These are phyloP conservation scores for Punctoribates punctum DNA, from an alignment of 2,888 invertebrate genomes.

Conservation along the genomic window DNA sequence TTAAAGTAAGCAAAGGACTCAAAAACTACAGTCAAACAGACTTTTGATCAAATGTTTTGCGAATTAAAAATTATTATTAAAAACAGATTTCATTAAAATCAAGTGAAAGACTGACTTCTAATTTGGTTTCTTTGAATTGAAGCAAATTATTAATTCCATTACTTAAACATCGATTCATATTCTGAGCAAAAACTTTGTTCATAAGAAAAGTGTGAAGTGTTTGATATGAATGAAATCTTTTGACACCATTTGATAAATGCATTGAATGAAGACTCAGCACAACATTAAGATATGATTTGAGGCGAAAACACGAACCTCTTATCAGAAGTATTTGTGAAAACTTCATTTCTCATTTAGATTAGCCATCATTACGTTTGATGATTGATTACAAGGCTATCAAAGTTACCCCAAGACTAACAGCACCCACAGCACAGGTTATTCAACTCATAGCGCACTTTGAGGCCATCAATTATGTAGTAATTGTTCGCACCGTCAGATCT, in stretches of 20 bases:
- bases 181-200: not conserved
- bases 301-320: not conserved
- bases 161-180: too few species aligned
- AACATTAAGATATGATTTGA: not conserved
- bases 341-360: conserved; percentile 20
- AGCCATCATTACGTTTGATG: not conserved
- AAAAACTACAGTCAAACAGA: too few species aligned
- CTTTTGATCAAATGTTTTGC: too few species aligned
- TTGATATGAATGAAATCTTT: not conserved
- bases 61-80: not conserved
- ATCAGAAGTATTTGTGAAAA: conserved; percentile 6
- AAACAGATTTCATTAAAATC: not conserved
- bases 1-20: too few species aligned
- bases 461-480: conserved; percentile 1
- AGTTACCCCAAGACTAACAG: not conserved
- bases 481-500: not conserved
- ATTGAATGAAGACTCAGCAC: not conserved
- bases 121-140: too few species aligned
- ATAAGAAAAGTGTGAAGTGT: not conserved
- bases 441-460: not conserved
- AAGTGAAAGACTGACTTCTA: too few species aligned
- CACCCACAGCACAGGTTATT: conserved; percentile 1
- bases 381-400: not conserved
- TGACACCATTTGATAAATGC: conserved; percentile 13
- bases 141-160: too few species aligned